These are phyloP conservation scores for Dendroctonus valens DNA, from an alignment of 1,140 invertebrate species.

Conservation along the genomic window DNA sequence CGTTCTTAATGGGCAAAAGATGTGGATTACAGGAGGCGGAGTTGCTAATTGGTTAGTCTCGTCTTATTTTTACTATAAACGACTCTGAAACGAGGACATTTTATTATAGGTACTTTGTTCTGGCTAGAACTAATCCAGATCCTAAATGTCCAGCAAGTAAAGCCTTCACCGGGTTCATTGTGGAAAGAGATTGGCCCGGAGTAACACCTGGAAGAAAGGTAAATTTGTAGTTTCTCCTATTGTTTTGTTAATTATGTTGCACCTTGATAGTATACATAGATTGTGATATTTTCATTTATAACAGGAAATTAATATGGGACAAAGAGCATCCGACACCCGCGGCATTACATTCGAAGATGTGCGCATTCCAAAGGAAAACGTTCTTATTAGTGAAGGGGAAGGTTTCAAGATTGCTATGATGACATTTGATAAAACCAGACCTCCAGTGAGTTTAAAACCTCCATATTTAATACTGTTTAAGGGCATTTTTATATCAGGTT, in stretches of 20 bases:
- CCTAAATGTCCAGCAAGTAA: slow-evolving; percentile 85
- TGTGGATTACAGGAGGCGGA: slow-evolving; percentile 99
- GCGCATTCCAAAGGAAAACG: slow-evolving; percentile 91
- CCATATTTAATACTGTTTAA: background rate
- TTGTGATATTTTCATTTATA: slow-evolving; percentile 16
- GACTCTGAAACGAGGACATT: slow-evolving; percentile 5
- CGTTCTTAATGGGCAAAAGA: slow-evolving; percentile 95
- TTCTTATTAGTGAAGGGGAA: slow-evolving; percentile 80
- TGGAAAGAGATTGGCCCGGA: slow-evolving; percentile 86
- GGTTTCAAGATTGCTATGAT: slow-evolving; percentile 98
- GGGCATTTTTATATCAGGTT: slow-evolving; percentile 54
- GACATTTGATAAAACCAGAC: slow-evolving; percentile 91
- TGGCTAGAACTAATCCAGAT: slow-evolving; percentile 89
- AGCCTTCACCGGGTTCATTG: slow-evolving; percentile 94
- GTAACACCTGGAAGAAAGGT: slow-evolving; percentile 87
- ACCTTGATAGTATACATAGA: no score
- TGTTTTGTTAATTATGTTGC: slow-evolving; percentile 1
- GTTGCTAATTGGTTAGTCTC: slow-evolving; percentile 82
- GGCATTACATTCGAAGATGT: slow-evolving; percentile 98
- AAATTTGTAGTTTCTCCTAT: no score
- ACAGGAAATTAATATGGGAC: slow-evolving; percentile 94
- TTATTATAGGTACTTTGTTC: slow-evolving; percentile 80
- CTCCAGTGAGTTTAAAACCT: slow-evolving; percentile 65
- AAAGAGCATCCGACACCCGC: slow-evolving; percentile 92
- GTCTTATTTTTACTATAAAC: slow-evolving; percentile 9